Conservation (phyloP, 2,113 vertebrate species). For the Chiloscyllium plagiosum region DNA sequence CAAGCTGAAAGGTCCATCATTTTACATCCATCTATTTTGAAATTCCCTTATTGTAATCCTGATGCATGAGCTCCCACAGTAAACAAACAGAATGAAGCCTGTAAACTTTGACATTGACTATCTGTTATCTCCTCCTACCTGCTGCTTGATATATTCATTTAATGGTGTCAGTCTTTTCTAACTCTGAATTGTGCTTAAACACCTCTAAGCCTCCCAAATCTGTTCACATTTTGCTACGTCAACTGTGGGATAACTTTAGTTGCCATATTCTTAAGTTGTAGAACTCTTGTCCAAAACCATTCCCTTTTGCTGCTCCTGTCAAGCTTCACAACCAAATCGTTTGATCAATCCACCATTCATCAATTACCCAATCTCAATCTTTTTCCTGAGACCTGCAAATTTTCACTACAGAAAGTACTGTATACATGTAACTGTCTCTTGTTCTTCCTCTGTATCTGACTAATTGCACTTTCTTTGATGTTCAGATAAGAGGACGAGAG, state of each 20-base stretch:
- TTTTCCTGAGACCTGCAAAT: neutral
- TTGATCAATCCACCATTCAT: neutral
- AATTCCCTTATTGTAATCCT: neutral
- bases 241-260: neutral
- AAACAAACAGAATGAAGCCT: neutral
- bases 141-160: neutral
- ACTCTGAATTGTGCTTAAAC: neutral
- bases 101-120: neutral
- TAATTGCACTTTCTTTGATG: constrained; percentile 27
- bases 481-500: constrained; percentile 90
- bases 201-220: neutral
- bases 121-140: neutral
- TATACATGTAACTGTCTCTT: neutral
- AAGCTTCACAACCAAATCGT: neutral
- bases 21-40: neutral
- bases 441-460: neutral
- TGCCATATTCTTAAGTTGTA: neutral
- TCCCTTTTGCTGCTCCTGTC: neutral
- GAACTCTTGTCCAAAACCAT: neutral
- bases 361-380: neutral
- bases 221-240: neutral
- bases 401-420: neutral
- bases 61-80: neutral
- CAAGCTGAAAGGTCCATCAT: neutral
- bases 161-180: neutral